phyloP scores from a whole-genome alignment of 2,888 invertebrate species.

The Trachelus tabidus region DNA sequence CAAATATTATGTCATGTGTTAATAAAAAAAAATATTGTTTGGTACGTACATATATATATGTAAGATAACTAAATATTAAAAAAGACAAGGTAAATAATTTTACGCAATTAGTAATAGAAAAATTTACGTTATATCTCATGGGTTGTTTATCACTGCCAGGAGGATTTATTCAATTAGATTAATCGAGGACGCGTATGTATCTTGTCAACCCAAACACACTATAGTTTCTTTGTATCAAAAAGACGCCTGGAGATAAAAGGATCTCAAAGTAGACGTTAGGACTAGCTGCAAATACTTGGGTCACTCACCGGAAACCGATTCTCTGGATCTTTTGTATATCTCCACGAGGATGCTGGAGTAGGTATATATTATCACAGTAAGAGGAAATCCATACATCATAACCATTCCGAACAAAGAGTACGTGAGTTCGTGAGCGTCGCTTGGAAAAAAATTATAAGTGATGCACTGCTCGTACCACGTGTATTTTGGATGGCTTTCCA shows the following conservation, averaged over 20 bases:
- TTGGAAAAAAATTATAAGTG: constrained; percentile 83
- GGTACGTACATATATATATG: too few species aligned
- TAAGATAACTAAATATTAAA: not conserved
- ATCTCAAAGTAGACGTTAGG: not conserved
- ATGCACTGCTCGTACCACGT: constrained; percentile 93
- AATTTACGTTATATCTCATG: not conserved
- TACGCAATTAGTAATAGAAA: not conserved
- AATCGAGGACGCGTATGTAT: not conserved
- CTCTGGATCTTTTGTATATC: constrained; percentile 80
- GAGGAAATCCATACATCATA: constrained; percentile 88
- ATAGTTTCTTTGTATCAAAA: not conserved
- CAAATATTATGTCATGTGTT: not conserved
- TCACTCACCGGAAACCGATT: constrained; percentile 69
- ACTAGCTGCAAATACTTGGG: not conserved
- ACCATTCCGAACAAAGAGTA: constrained; percentile 88
- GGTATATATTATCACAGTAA: constrained; percentile 86
- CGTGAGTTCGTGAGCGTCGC: constrained; percentile 77
- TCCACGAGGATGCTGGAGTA: constrained; percentile 89
- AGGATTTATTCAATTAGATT: not conserved
- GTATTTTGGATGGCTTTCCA: constrained; percentile 84
- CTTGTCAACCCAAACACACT: not conserved
- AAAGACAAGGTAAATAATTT: not conserved
- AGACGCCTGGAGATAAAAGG: not conserved
- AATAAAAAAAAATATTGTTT: not conserved
- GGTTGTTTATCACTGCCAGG: not conserved